Percentiles rank a stretch among this genome's conserved stretches.
Evolutionary conservation across 2,113 vertebrate species (phyloP).

Genomic region (Dendropsophus ebraccatus): DNA sequence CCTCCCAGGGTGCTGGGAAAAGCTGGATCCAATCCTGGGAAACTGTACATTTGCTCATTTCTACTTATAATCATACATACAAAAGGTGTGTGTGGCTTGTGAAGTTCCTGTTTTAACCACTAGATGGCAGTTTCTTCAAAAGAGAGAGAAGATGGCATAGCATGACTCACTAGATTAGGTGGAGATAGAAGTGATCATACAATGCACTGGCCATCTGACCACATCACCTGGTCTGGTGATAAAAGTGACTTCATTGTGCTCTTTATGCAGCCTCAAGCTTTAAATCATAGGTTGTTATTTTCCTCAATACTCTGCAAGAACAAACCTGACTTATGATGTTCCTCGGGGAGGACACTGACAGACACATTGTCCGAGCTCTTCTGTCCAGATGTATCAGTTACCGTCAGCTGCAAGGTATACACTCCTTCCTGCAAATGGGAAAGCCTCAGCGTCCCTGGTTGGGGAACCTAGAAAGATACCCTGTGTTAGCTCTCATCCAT

Average conservation of each 20-base stretch:
- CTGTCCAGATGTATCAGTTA: slow-evolving; percentile 86
- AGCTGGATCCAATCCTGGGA: too few species aligned
- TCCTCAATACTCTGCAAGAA: background rate
- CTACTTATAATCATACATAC: too few species aligned
- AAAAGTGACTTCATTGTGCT: background rate
- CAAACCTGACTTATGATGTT: slow-evolving; percentile 82
- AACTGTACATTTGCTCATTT: too few species aligned
- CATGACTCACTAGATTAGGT: too few species aligned
- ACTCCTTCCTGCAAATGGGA: slow-evolving; percentile 83
- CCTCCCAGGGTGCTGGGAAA: too few species aligned
- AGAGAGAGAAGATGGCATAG: background rate
- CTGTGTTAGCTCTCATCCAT: too few species aligned
- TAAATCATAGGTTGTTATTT: background rate
- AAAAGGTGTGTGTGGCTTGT: background rate
- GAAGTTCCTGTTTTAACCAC: background rate
- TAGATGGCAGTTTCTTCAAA: slow-evolving; percentile 22
- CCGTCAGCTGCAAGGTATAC: slow-evolving; percentile 87
- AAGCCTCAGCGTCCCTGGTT: slow-evolving; percentile 88
- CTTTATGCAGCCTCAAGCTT: too few species aligned
- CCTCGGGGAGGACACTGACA: slow-evolving; percentile 80
- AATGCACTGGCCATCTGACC: background rate
- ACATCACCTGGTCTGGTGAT: background rate
- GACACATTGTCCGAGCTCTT: slow-evolving; percentile 89
- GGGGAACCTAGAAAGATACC: slow-evolving; percentile 79
- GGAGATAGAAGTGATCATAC: background rate